Evolutionary conservation across 2,888 invertebrate genomes (phyloP).

Genomic region (Tillus elongatus): DNA sequence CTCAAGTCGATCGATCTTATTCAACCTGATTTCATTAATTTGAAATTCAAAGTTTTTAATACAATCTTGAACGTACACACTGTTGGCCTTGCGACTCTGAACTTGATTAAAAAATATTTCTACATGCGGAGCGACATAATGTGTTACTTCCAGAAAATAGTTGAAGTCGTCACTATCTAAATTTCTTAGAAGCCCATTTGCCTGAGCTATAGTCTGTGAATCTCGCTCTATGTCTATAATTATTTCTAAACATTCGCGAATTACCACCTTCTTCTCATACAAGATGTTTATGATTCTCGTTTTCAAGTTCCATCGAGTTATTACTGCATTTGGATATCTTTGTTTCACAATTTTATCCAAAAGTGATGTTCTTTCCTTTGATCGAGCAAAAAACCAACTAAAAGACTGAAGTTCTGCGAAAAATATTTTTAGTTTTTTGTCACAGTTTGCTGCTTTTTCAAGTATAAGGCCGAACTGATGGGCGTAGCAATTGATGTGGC

Average conservation of each 20-base stretch:
- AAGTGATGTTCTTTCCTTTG: conserved; percentile 14
- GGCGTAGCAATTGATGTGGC: conserved; percentile 24
- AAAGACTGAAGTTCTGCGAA: conserved; percentile 19
- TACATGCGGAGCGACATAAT: conserved; percentile 18
- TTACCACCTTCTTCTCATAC: conserved; percentile 16
- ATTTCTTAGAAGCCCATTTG: conserved; percentile 12
- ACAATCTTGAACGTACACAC: conserved; percentile 8
- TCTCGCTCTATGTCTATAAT: conserved; percentile 18
- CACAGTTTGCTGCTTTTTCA: conserved; percentile 12
- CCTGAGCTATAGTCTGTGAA: conserved; percentile 12
- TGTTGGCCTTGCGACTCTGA: conserved; percentile 11
- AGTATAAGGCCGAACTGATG: conserved; percentile 24
- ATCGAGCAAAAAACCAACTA: conserved; percentile 15
- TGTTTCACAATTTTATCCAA: conserved; percentile 17
- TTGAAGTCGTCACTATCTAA: conserved; percentile 13
- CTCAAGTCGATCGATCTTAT: conserved; percentile 1
- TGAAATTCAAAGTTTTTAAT: not conserved
- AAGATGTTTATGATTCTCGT: conserved; percentile 20
- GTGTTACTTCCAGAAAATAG: conserved; percentile 18
- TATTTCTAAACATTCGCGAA: conserved; percentile 21
- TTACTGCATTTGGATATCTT: conserved; percentile 14
- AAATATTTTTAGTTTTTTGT: conserved; percentile 19
- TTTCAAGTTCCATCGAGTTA: conserved; percentile 24
- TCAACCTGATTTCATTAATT: conserved; percentile 7
- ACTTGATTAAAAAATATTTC: conserved; percentile 17